A percentile compares a stretch with the other conserved stretches of the same genome.
These are phyloP conservation scores for Plebejus anna DNA, from an alignment of 2,888 invertebrate species.

Conservation along the genomic window DNA sequence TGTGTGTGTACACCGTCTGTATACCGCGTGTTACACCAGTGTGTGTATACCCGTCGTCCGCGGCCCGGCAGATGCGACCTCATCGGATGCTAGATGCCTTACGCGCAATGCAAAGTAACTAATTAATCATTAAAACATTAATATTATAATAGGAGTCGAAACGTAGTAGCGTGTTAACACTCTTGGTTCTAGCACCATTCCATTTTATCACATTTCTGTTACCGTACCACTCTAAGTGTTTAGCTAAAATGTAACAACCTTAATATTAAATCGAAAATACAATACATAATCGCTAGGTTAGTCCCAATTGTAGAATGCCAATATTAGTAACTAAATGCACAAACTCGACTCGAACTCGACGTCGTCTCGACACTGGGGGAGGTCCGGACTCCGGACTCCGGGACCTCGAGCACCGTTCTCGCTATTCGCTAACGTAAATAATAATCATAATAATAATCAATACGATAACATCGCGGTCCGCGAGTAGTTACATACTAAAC, in stretches of 20 bases:
- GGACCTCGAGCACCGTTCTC: constrained; percentile 69
- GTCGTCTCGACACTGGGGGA: constrained; percentile 70
- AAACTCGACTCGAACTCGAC: constrained; percentile 65
- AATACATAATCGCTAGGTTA: constrained; percentile 79
- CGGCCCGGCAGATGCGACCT: constrained; percentile 62
- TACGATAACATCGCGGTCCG: constrained; percentile 55
- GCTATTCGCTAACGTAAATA: constrained; percentile 44
- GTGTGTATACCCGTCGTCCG: constrained; percentile 57
- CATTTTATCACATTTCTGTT: constrained; percentile 81
- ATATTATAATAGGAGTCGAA: constrained; percentile 78
- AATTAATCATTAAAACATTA: constrained; percentile 75
- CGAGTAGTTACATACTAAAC: constrained; percentile 46
- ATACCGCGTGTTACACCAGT: no score
- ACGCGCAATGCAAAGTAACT: constrained; percentile 72
- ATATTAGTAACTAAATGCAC: constrained; percentile 79
- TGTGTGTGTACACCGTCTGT: no score
- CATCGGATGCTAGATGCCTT: constrained; percentile 76
- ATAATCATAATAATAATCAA: constrained; percentile 45
- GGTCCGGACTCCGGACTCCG: constrained; percentile 47
- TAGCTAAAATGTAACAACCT: constrained; percentile 81
- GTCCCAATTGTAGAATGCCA: constrained; percentile 81
- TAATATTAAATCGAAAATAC: constrained; percentile 78
- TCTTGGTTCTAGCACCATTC: constrained; percentile 81
- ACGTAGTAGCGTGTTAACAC: constrained; percentile 80
- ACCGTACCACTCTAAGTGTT: constrained; percentile 81